Percentiles rank a stretch among this genome's conserved stretches.
phyloP scores from a whole-genome alignment of 2,797 vertebrate genomes.

The Carcharodon carcharias region DNA sequence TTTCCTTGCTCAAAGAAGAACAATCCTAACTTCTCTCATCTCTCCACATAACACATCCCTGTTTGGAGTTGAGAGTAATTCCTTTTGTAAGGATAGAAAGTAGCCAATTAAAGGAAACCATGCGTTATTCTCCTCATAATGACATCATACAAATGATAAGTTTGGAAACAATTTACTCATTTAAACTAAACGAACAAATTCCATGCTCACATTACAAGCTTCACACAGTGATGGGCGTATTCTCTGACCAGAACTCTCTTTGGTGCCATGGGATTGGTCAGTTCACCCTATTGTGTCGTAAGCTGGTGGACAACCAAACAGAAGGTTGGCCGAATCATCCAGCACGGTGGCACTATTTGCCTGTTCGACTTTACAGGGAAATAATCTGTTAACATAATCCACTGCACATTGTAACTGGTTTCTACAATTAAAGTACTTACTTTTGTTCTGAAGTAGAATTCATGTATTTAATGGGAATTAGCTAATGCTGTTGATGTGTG shows the following conservation, averaged over 20 bases:
- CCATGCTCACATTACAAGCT: background rate
- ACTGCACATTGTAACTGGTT: background rate
- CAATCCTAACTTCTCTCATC: background rate
- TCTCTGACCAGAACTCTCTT: background rate
- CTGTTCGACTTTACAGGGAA: background rate
- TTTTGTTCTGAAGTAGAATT: background rate
- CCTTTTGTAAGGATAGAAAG: background rate
- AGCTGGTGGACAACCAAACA: background rate
- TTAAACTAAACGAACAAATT: background rate
- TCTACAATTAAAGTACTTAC: background rate
- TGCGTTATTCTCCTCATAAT: background rate
- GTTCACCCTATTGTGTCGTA: background rate
- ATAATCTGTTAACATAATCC: background rate
- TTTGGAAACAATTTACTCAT: background rate
- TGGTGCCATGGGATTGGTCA: background rate
- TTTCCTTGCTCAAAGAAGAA: background rate
- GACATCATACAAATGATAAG: background rate
- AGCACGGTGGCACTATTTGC: background rate
- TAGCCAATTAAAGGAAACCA: background rate
- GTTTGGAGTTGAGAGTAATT: background rate
- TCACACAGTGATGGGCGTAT: background rate
- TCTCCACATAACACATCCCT: background rate
- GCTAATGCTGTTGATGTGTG: background rate
- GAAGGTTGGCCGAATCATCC: background rate
- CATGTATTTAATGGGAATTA: background rate